Conservation (phyloP, 1,140 invertebrate species). For the Pissodes strobi region DNA sequence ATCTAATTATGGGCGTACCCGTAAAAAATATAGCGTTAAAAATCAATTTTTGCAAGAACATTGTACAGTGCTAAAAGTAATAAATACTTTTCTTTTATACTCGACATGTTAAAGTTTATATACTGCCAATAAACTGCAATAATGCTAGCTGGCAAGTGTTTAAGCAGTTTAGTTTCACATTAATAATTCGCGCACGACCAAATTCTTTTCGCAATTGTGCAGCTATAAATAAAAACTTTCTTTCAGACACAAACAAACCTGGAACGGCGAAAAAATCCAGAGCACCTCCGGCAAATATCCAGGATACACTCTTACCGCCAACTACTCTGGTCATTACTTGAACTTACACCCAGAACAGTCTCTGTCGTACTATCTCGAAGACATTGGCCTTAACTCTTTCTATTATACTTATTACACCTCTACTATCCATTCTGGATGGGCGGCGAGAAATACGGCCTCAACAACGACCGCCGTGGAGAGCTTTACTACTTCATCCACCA, state of each 20-base stretch:
- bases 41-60: too few relatives aligned
- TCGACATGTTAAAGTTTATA: too few relatives aligned
- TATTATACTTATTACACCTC: constrained; percentile 69
- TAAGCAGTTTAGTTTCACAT: too few relatives aligned
- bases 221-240: too few relatives aligned
- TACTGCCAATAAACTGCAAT: too few relatives aligned
- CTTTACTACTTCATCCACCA: constrained; percentile 65
- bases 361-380: constrained; percentile 75
- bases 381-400: constrained; percentile 70
- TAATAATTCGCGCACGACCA: too few relatives aligned
- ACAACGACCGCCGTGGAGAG: constrained; percentile 65
- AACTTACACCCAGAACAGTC: constrained; percentile 58
- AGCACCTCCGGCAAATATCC: constrained; percentile 53
- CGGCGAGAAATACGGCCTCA: constrained; percentile 57
- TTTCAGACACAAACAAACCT: constrained; percentile 54
- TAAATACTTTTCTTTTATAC: too few relatives aligned
- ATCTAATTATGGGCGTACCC: too few relatives aligned
- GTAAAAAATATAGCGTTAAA: too few relatives aligned
- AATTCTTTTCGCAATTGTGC: neutral
- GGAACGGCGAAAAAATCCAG: constrained; percentile 40
- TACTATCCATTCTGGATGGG: constrained; percentile 70
- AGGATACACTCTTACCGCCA: constrained; percentile 57
- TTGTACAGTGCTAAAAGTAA: too few relatives aligned
- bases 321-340: constrained; percentile 59
- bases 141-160: too few relatives aligned